phyloP scores from a whole-genome alignment of 1,140 invertebrate species.

The Apis florea region DNA sequence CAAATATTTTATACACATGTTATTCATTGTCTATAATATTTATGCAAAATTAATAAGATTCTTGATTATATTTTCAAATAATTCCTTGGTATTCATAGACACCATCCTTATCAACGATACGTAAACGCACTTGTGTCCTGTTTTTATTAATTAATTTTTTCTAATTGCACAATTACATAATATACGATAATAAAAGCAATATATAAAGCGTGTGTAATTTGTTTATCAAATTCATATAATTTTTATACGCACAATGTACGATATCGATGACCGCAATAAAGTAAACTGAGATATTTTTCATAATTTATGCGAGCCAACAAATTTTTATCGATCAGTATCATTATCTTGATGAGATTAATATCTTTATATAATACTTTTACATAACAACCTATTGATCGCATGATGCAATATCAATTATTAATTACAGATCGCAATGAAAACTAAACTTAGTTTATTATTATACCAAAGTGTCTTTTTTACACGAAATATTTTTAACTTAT shows the following conservation, averaged over 20 bases:
- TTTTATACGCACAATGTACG: too few relatives aligned
- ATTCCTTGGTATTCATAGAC: background rate
- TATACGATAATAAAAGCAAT: background rate
- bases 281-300: background rate
- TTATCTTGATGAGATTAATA: slow-evolving; percentile 15
- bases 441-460: slow-evolving; percentile 22
- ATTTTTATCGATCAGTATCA: slow-evolving; percentile 27
- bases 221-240: background rate
- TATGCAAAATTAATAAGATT: background rate
- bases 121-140: background rate
- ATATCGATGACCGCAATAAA: background rate
- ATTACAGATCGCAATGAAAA: slow-evolving; percentile 11
- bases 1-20: too few relatives aligned
- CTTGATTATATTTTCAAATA: too few relatives aligned
- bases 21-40: too few relatives aligned
- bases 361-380: slow-evolving; percentile 35
- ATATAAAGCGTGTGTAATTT: background rate
- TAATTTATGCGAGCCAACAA: background rate
- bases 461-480: background rate
- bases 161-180: background rate
- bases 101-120: slow-evolving; percentile 16
- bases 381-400: slow-evolving; percentile 1
- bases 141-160: background rate
- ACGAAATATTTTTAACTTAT: too few relatives aligned
- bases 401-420: slow-evolving; percentile 14